Percentiles rank a stretch among this genome's conserved stretches.
Evolutionary conservation across 2,888 invertebrate species (phyloP).

Genomic region (Imbricaverruca yamaguchii): DNA sequence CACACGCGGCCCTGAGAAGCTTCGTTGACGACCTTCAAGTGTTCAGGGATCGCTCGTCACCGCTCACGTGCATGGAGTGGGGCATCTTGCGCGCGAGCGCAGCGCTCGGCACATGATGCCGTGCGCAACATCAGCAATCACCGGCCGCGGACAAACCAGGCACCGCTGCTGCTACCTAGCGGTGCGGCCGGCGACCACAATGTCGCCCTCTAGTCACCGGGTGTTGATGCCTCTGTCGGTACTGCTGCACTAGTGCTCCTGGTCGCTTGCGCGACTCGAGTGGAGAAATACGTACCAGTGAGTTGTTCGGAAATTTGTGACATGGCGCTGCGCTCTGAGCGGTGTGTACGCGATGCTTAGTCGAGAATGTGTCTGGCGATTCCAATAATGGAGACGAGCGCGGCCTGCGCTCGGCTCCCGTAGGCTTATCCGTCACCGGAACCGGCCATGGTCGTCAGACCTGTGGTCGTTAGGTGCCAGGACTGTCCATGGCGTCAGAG

Average conservation of each 20-base stretch:
- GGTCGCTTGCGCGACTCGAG: not conserved
- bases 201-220: not conserved
- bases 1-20: not conserved
- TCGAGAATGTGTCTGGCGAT: too few relatives aligned
- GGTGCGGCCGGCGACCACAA: not conserved
- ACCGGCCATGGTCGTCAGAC: too few relatives aligned
- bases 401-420: too few relatives aligned
- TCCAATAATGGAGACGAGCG: too few relatives aligned
- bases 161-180: not conserved
- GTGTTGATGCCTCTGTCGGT: not conserved
- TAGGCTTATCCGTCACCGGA: too few relatives aligned
- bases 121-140: not conserved
- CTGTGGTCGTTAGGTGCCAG: too few relatives aligned
- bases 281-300: not conserved
- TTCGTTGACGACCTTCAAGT: not conserved
- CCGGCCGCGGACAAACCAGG: not conserved
- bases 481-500: too few relatives aligned
- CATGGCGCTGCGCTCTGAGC: not conserved
- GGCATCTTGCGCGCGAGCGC: not conserved
- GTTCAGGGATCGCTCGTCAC: not conserved
- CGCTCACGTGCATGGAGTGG: not conserved
- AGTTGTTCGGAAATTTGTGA: not conserved
- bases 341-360: not conserved
- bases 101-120: not conserved
- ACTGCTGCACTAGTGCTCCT: not conserved